These are phyloP conservation scores for Sula dactylatra DNA, from an alignment of 2,113 vertebrate species.

Conservation along the genomic window DNA sequence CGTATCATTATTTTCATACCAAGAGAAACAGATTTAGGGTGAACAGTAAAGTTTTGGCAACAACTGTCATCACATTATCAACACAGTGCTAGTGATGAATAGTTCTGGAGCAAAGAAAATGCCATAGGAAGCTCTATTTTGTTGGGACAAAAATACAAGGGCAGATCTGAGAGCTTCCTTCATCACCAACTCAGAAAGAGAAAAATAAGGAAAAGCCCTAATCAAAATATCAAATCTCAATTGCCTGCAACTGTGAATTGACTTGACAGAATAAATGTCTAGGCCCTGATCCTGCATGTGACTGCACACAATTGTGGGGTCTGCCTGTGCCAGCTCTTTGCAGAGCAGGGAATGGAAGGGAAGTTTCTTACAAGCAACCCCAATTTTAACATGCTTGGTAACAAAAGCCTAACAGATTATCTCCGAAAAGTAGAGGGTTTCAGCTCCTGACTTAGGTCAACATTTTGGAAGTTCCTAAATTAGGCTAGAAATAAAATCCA, in stretches of 20 bases:
- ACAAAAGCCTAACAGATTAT: neutral
- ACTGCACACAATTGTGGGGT: neutral
- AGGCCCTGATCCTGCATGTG: neutral
- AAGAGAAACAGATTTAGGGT: slow-evolving; percentile 60
- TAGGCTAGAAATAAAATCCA: neutral
- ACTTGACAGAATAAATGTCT: neutral
- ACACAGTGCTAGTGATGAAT: slow-evolving; percentile 63
- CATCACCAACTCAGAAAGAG: neutral
- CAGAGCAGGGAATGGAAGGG: neutral
- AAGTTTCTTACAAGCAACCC: neutral
- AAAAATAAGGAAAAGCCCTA: slow-evolving; percentile 9
- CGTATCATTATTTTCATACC: slow-evolving; percentile 21
- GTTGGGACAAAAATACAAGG: slow-evolving; percentile 10
- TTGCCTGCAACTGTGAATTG: neutral
- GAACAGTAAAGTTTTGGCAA: slow-evolving; percentile 70
- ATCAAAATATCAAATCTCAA: slow-evolving; percentile 4
- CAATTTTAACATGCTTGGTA: neutral
- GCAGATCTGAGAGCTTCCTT: slow-evolving; percentile 8
- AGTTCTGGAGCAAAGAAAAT: slow-evolving; percentile 40
- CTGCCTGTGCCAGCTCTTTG: neutral
- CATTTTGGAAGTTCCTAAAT: neutral
- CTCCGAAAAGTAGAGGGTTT: neutral
- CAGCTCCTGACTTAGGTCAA: neutral
- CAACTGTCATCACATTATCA: slow-evolving; percentile 67
- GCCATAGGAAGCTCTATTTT: slow-evolving; percentile 29